A percentile compares a stretch with the other conserved stretches of the same genome.
Evolutionary conservation across 2,113 vertebrate genomes (phyloP).

Genomic region (Pseudolaguvia tuberculata): DNA sequence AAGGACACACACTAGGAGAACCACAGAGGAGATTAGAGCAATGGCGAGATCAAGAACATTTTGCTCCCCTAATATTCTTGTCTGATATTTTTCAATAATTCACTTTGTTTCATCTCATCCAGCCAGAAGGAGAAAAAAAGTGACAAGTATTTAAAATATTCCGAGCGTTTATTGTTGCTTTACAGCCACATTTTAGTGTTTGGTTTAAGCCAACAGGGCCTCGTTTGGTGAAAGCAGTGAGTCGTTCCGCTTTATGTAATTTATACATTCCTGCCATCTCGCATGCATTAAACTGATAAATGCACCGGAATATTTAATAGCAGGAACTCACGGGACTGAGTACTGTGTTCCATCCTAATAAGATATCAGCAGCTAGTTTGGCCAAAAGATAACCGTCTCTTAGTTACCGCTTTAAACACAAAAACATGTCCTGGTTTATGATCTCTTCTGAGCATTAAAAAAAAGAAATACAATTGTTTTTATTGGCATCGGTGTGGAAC

Average conservation of each 20-base stretch:
- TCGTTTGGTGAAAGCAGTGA: conserved; percentile 25
- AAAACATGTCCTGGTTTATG: neutral
- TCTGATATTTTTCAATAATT: conserved; percentile 52
- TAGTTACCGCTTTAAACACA: neutral
- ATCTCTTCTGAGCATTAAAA: neutral
- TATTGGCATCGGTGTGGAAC: neutral
- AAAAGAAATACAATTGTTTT: conserved; percentile 15
- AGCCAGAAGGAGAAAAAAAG: conserved; percentile 11
- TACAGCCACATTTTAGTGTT: conserved; percentile 35
- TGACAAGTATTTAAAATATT: conserved; percentile 45
- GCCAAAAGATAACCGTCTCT: conserved; percentile 26
- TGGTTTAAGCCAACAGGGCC: conserved; percentile 36
- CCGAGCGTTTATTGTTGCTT: conserved; percentile 32
- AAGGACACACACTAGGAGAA: conserved; percentile 47
- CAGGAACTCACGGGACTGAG: conserved; percentile 10
- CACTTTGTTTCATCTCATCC: conserved; percentile 51
- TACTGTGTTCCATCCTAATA: conserved; percentile 15
- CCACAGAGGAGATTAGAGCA: conserved; percentile 59
- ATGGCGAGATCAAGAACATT: conserved; percentile 52
- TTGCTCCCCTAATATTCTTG: conserved; percentile 35
- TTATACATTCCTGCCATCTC: conserved; percentile 53
- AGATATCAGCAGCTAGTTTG: conserved; percentile 44
- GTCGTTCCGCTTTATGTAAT: conserved; percentile 40
- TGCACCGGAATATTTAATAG: conserved; percentile 33
- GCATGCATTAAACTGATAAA: conserved; percentile 26